Base-by-base conservation (phyloP, 2,797 vertebrate species). In the Myripristis murdjan region DNA sequence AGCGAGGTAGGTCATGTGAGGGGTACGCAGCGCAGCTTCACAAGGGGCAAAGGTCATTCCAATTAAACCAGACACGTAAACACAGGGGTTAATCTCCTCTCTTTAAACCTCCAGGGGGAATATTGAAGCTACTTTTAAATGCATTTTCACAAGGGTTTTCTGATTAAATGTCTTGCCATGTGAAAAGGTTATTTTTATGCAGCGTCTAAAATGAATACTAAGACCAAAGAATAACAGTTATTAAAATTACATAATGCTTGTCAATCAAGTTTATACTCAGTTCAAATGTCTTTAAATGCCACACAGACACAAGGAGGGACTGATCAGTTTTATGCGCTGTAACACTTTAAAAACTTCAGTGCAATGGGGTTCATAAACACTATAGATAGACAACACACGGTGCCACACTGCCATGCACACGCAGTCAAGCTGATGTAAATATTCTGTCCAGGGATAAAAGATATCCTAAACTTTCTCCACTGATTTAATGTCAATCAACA, bases 21-120 rank as follows among this genome's bases (percentile, higher is more conserved):
- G 86, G 84, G 81, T 90, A 87, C 84, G 69, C 83, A 24, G 82
- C 84, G 72, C 80, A 64, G 84, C 86, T 90, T 91, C 83, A 85
- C 83, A 22, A 60, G 91, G 91, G 93, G 83, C 93, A 93, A 74
- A 91, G 92, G 94, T 91, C 93, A 91, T 92, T 93, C 90, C 93
- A 92, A 95, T 96, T 94, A 91, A 95, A 94, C 85, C 77, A 90
- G 84, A 91, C 80, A 22, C 82, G 90, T 89, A 93, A 93, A 95
- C 92, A 91, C 81, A 79, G 83, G 81, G 91, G 91, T 92, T 91
- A 93, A 93, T 91, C 88, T 89, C 73, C 60, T 77, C 83, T 77
- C 87, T 86, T 89, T 86, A 90, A 92, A 91, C 69, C 79, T 86
- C 90, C 81, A 1, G 24, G 28, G 92, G 89, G 89, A 91, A 89